phyloP scores from a whole-genome alignment of 2,797 vertebrate species.

The Naso thynnoides region DNA sequence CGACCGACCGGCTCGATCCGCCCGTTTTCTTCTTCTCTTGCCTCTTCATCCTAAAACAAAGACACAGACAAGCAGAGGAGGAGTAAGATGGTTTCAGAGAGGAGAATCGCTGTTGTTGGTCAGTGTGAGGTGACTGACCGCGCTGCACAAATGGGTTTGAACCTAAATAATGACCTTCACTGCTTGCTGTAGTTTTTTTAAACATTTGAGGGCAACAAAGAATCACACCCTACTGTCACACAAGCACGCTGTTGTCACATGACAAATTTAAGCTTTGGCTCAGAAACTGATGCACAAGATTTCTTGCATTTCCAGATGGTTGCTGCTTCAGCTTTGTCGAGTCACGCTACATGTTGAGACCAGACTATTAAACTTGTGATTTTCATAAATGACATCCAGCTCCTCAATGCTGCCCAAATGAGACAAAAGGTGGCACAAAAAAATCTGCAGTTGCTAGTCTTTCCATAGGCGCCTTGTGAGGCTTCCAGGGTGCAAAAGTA shows the following conservation, averaged over 20 bases:
- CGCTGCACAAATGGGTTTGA: no score
- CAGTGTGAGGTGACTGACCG: not conserved
- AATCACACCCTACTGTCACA: no score
- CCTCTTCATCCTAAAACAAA: conserved; percentile 73
- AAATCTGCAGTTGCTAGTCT: no score
- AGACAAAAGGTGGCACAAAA: not conserved
- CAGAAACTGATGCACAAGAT: no score
- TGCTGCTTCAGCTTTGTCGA: no score
- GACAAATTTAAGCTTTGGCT: no score
- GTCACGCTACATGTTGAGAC: not conserved
- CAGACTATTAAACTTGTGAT: no score
- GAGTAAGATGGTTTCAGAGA: not conserved
- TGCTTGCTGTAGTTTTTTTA: no score
- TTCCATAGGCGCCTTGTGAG: not conserved
- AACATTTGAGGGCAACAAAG: no score
- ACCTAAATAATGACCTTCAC: no score
- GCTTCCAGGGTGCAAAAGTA: not conserved
- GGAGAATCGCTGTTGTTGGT: not conserved
- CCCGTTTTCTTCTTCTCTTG: conserved; percentile 81
- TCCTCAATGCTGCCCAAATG: not conserved
- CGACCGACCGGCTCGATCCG: conserved; percentile 93
- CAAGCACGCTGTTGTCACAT: no score
- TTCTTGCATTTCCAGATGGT: no score
- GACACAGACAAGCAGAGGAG: not conserved
- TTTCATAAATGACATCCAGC: not conserved